phyloP scores from a whole-genome alignment of 1,140 invertebrate species.

The Trachelipus rathkii region DNA sequence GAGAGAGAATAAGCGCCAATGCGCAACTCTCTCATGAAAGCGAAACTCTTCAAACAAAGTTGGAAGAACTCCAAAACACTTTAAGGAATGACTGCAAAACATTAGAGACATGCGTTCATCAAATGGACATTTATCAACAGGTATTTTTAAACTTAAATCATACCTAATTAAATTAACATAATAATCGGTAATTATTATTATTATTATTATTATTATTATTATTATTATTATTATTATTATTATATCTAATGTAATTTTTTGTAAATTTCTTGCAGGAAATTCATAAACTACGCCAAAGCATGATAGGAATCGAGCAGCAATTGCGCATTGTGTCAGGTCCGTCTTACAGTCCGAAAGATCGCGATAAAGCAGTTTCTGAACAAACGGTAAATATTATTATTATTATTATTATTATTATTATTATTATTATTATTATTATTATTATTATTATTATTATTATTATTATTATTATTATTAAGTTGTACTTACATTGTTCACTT shows the following conservation, averaged over 20 bases:
- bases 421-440: too few species aligned
- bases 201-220: too few species aligned
- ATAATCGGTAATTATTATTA: too few species aligned
- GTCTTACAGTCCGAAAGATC: constrained; percentile 72
- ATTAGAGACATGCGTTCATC: constrained; percentile 71
- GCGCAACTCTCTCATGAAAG: constrained; percentile 68
- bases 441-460: too few species aligned
- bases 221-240: too few species aligned
- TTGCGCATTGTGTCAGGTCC: constrained; percentile 73
- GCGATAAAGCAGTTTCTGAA: constrained; percentile 75
- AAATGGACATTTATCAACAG: constrained; percentile 81
- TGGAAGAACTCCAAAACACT: constrained; percentile 62
- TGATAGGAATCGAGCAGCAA: constrained; percentile 79
- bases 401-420: too few species aligned
- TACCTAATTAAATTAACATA: too few species aligned
- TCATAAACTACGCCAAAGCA: constrained; percentile 72
- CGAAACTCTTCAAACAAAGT: constrained; percentile 62
- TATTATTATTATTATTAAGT: too few species aligned
- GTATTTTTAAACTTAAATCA: constrained; percentile 48
- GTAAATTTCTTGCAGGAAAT: constrained; percentile 62
- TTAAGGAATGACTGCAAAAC: constrained; percentile 67
- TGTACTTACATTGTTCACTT: too few species aligned
- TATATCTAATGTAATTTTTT: too few species aligned
- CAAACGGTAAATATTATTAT: constrained; percentile 74
- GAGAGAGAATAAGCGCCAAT: constrained; percentile 72